Base-by-base conservation (phyloP, 2,888 invertebrate genomes). In the Drosophila mimetica region DNA sequence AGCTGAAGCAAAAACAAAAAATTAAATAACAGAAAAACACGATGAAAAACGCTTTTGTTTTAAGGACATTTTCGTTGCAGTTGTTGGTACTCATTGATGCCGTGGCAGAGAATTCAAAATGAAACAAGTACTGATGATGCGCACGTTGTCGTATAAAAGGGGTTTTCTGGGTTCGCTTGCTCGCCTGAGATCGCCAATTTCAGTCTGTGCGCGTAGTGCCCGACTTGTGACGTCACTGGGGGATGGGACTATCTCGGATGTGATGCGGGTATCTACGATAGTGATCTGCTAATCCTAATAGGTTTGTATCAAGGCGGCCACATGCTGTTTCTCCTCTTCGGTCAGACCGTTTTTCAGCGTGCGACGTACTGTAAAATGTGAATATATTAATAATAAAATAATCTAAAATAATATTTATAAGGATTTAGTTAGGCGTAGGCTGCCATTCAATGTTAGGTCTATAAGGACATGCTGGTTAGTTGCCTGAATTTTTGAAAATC, bases 321-420 rank as follows among this genome's bases (percentile, higher is more conserved):
- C 94, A 91, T 95, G 94, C 91, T 95, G 95, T 91, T 95, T 94
- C 91, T 96, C 96, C 91, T 96, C 96, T 89, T 96, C 95, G 73
- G 95, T 95, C 84, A 96, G 93, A 79, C 96, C 96, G 91, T 95
- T 95, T 90, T 96, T 95, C 88, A 96, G 92, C 73, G 96, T 96
- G 92, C 96, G 94, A 91, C 96, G 94, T 92, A 96, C 96, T 96
- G 93, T 42, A 86, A 86, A 39, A 52, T n/a, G 58, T 46, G 60
- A n/a, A 46, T 39, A 47, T 51, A 36, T 39, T 44, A 63, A 9
- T 14, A 22, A 4, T 30, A 0, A 1, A 16, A n/a, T 7, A 30
- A 2, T 1, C 6, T 25, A n/a, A 18, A 13, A 9, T 22, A 2
- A 7, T 1, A 1, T 9, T n/a, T 8, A 9, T 0, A 2, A 20